Conservation (phyloP, 2,797 vertebrate species). For the Chromis chromis region DNA sequence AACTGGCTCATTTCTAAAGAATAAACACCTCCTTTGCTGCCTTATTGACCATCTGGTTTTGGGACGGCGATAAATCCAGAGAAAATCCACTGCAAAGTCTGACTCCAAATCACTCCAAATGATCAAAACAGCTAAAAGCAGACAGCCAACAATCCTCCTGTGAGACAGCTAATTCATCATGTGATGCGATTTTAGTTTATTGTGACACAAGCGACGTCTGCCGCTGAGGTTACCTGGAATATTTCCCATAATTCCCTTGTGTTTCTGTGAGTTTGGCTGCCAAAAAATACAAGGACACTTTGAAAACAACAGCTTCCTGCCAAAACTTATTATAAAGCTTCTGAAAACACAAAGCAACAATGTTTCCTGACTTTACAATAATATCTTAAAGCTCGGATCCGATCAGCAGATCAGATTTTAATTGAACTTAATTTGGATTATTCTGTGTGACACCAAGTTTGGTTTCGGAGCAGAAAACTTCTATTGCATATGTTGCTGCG, state of each 20-base stretch:
- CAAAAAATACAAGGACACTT: conserved; percentile 30
- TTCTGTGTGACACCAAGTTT: conserved; percentile 19
- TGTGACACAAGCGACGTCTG: conserved; percentile 1
- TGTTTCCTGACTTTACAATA: not conserved
- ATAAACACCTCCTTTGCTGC: conserved; percentile 23
- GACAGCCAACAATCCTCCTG: conserved; percentile 3
- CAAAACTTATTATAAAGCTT: conserved; percentile 18
- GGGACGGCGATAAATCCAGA: conserved; percentile 21
- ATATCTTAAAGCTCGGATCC: not conserved
- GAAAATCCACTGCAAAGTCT: conserved; percentile 15
- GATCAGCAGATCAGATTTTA: conserved; percentile 12
- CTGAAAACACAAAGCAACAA: conserved; percentile 4
- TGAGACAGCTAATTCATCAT: conserved; percentile 23
- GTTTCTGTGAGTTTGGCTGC: conserved; percentile 17
- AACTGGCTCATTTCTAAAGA: conserved; percentile 26
- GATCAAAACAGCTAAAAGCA: conserved; percentile 20
- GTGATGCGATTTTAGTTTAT: conserved; percentile 8
- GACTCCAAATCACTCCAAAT: conserved; percentile 22
- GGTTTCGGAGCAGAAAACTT: conserved; percentile 23
- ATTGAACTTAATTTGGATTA: conserved; percentile 34
- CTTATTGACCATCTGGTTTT: conserved; percentile 53
- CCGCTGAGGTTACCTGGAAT: conserved; percentile 39
- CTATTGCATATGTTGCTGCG: conserved; percentile 24
- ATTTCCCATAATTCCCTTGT: conserved; percentile 43
- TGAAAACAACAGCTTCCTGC: conserved; percentile 25